Conservation (phyloP, 2,888 invertebrate genomes). For the Deroplatys truncata region DNA sequence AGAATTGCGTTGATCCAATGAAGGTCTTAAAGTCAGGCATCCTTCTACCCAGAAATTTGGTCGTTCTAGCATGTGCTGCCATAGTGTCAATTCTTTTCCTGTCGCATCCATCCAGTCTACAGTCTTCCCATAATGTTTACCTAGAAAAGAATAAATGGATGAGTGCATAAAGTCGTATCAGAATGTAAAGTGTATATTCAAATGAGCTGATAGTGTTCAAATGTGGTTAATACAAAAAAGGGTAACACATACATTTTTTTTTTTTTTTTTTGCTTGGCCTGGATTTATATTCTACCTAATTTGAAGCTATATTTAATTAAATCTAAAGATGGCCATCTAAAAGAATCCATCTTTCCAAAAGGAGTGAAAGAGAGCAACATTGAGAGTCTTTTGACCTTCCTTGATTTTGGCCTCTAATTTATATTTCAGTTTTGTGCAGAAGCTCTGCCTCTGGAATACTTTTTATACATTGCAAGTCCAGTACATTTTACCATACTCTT, state of each 20-base stretch:
- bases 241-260: not conserved
- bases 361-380: too few relatives aligned
- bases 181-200: not conserved
- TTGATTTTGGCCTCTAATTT: too few relatives aligned
- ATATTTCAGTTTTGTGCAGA: too few relatives aligned
- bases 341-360: too few relatives aligned
- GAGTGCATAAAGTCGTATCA: not conserved
- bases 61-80: slow-evolving; percentile 91
- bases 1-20: slow-evolving; percentile 54
- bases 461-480: too few relatives aligned
- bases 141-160: slow-evolving; percentile 49
- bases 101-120: slow-evolving; percentile 96
- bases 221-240: not conserved
- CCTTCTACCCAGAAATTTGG: slow-evolving; percentile 98
- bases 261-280: too few relatives aligned
- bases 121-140: slow-evolving; percentile 75
- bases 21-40: slow-evolving; percentile 77
- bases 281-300: not conserved
- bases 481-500: too few relatives aligned
- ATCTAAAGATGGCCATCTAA: too few relatives aligned
- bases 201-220: not conserved
- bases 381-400: too few relatives aligned
- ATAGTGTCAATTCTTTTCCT: slow-evolving; percentile 83
- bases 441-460: too few relatives aligned
- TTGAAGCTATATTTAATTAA: too few relatives aligned